Percentiles rank a stretch among this genome's conserved stretches.
Conservation (phyloP, 1,140 invertebrate species). For the Idris sp. region DNA sequence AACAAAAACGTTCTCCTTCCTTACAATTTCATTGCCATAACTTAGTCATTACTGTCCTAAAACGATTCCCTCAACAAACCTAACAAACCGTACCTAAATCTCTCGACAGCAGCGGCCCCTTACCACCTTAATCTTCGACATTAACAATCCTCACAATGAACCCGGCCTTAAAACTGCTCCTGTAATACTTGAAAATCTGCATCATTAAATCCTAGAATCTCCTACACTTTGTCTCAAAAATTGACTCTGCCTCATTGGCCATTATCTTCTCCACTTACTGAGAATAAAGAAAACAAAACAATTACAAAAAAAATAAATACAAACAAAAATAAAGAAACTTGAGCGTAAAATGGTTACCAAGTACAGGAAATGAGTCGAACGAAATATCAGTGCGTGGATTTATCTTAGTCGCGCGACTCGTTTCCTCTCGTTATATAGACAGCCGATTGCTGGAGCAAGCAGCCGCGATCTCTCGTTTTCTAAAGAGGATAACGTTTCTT, state of each 20-base stretch:
- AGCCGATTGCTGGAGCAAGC: slow-evolving; percentile 41
- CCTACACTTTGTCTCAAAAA: background rate
- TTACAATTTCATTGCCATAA: too few relatives aligned
- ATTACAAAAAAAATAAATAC: too few relatives aligned
- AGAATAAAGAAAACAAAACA: too few relatives aligned
- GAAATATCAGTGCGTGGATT: slow-evolving; percentile 50
- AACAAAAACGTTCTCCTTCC: too few relatives aligned
- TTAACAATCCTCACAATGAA: slow-evolving; percentile 21
- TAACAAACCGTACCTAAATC: slow-evolving; percentile 17
- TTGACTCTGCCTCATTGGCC: too few relatives aligned
- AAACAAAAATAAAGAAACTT: too few relatives aligned
- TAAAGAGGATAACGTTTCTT: slow-evolving; percentile 57
- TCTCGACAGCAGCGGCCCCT: slow-evolving; percentile 11
- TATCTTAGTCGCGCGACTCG: slow-evolving; percentile 55
- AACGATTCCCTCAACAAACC: slow-evolving; percentile 11
- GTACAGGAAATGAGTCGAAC: too few relatives aligned
- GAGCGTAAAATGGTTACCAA: too few relatives aligned
- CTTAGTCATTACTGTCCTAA: too few relatives aligned
- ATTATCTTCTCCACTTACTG: too few relatives aligned
- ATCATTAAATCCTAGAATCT: slow-evolving; percentile 23
- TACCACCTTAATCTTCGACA: slow-evolving; percentile 14
- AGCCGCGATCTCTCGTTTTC: slow-evolving; percentile 38
- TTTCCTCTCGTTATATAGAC: slow-evolving; percentile 54
- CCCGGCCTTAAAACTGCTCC: slow-evolving; percentile 3
- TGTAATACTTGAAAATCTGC: slow-evolving; percentile 22